Percentiles rank a stretch among this genome's conserved stretches.
Evolutionary conservation across 2,113 vertebrate genomes (phyloP).

Genomic region (Upupa epops): DNA sequence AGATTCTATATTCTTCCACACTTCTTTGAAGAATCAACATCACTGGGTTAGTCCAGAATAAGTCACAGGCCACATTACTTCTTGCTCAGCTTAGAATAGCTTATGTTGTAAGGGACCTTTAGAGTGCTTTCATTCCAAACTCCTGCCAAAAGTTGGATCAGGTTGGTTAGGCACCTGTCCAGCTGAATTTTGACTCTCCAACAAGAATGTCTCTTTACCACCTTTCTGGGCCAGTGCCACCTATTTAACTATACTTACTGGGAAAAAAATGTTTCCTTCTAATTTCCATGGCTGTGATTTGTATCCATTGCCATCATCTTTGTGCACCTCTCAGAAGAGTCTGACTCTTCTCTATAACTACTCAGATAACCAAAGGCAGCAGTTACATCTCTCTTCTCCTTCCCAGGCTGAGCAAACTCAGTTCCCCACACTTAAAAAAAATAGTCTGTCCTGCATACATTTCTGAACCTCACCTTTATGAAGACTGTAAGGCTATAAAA

Average conservation of each 20-base stretch:
- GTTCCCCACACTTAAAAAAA: not conserved
- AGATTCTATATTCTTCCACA: not conserved
- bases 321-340: not conserved
- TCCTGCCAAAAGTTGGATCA: not conserved
- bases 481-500: not conserved
- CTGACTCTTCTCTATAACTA: not conserved
- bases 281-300: not conserved
- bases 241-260: not conserved
- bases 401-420: not conserved
- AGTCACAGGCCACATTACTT: not conserved
- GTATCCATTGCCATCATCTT: not conserved
- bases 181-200: not conserved
- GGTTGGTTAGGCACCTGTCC: not conserved
- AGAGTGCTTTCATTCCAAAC: not conserved
- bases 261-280: not conserved
- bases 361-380: not conserved
- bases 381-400: not conserved
- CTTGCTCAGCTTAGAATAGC: not conserved
- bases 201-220: not conserved
- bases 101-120: not conserved
- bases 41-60: not conserved
- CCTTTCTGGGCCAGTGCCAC: not conserved
- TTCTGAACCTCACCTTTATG: not conserved
- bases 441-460: not conserved
- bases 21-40: not conserved